These are phyloP conservation scores for Tenthredo livida DNA, from an alignment of 2,888 invertebrate genomes.

Conservation along the genomic window DNA sequence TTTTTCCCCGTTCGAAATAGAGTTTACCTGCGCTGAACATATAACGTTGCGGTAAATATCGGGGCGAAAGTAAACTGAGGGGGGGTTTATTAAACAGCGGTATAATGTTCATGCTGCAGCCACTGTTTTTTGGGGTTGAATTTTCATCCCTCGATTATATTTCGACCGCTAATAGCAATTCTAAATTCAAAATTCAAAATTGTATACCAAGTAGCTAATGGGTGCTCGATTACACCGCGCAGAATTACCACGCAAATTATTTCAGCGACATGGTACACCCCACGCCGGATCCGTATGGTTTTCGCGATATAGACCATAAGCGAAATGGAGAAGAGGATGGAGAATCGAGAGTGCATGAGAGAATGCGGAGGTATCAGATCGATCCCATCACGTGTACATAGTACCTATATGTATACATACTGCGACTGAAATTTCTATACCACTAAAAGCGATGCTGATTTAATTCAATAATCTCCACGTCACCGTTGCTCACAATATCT, in stretches of 20 bases:
- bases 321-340: neutral
- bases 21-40: no score
- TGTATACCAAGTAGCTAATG: neutral
- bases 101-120: no score
- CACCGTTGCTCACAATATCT: constrained; percentile 20
- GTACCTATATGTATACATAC: neutral
- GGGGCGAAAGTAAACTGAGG: neutral
- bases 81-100: neutral
- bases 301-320: neutral
- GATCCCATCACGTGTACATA: neutral
- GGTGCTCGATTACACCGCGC: neutral
- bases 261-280: neutral
- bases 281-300: neutral
- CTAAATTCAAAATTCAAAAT: neutral
- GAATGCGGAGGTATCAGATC: neutral
- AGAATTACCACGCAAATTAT: constrained; percentile 2
- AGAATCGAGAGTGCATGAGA: neutral
- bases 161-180: neutral
- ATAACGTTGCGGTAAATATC: neutral
- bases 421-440: neutral
- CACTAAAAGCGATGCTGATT: constrained; percentile 41
- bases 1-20: neutral
- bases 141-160: neutral
- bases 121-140: neutral
- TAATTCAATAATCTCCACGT: constrained; percentile 45